Conservation (phyloP, 2,113 vertebrate genomes). For the Aegotheles bennettii region DNA sequence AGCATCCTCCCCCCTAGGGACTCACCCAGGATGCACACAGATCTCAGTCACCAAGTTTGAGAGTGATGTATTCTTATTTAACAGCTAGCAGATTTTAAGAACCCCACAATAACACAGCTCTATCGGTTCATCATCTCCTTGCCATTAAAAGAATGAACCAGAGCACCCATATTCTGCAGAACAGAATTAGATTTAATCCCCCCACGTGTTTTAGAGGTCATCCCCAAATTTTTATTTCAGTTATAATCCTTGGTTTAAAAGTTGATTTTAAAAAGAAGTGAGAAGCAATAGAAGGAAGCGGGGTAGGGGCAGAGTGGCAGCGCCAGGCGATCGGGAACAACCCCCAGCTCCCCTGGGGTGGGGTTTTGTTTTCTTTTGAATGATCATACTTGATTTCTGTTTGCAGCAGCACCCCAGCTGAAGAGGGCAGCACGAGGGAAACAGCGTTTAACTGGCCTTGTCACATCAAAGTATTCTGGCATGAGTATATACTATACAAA, state of each 20-base stretch:
- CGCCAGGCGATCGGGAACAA: accelerated
- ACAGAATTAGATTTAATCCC: not conserved
- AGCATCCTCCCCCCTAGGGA: not conserved
- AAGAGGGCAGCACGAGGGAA: not conserved
- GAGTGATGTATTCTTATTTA: not conserved
- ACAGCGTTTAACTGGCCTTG: not conserved
- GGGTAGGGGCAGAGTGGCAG: accelerated
- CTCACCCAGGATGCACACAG: not conserved
- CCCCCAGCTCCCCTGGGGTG: not conserved
- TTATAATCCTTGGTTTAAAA: not conserved
- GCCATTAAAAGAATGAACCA: not conserved
- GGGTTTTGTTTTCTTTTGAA: not conserved
- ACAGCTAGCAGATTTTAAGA: not conserved
- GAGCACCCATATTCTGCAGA: not conserved
- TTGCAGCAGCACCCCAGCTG: not conserved
- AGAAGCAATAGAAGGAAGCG: not conserved
- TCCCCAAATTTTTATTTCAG: not conserved
- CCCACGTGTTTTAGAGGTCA: not conserved
- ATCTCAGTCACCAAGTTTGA: not conserved
- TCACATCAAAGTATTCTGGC: not conserved
- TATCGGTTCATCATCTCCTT: not conserved
- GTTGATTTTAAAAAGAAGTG: not conserved
- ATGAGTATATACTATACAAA: not conserved
- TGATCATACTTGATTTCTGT: not conserved
- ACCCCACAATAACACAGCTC: not conserved